A percentile compares a stretch with the other conserved stretches of the same genome.
Conservation (phyloP, 2,888 invertebrate genomes). For the Gymnosoma rotundatum region DNA sequence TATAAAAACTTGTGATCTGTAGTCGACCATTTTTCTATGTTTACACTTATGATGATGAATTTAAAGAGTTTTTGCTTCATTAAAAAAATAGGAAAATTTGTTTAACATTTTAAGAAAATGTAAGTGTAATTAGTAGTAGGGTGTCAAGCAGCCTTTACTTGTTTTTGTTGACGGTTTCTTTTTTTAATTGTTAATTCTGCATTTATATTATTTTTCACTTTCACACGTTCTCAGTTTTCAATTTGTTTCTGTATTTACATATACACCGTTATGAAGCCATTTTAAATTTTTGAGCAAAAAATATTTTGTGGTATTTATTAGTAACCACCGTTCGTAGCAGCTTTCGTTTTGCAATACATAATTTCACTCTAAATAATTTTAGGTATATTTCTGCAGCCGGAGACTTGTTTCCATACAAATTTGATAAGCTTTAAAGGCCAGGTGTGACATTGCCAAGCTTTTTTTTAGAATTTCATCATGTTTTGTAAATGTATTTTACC, state of each 20-base stretch:
- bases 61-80: slow-evolving; percentile 27
- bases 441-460: slow-evolving; percentile 47
- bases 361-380: slow-evolving; percentile 26
- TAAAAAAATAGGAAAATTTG: slow-evolving; percentile 31
- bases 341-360: background rate
- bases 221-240: slow-evolving; percentile 18
- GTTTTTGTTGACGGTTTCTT: slow-evolving; percentile 21
- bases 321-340: slow-evolving; percentile 15
- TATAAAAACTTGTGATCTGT: slow-evolving; percentile 29
- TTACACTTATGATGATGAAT: slow-evolving; percentile 6
- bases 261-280: slow-evolving; percentile 66
- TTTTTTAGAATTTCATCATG: slow-evolving; percentile 67
- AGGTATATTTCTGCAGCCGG: slow-evolving; percentile 63
- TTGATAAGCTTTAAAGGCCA: slow-evolving; percentile 52
- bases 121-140: slow-evolving; percentile 47
- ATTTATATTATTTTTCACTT: slow-evolving; percentile 34
- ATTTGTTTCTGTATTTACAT: slow-evolving; percentile 40
- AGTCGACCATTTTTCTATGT: slow-evolving; percentile 19
- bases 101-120: slow-evolving; percentile 28
- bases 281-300: slow-evolving; percentile 30
- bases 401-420: slow-evolving; percentile 63
- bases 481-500: slow-evolving; percentile 77
- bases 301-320: slow-evolving; percentile 7
- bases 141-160: slow-evolving; percentile 12
- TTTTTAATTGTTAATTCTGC: slow-evolving; percentile 19